These are phyloP conservation scores for Anaspis maculata DNA, from an alignment of 2,888 invertebrate species.

Conservation along the genomic window DNA sequence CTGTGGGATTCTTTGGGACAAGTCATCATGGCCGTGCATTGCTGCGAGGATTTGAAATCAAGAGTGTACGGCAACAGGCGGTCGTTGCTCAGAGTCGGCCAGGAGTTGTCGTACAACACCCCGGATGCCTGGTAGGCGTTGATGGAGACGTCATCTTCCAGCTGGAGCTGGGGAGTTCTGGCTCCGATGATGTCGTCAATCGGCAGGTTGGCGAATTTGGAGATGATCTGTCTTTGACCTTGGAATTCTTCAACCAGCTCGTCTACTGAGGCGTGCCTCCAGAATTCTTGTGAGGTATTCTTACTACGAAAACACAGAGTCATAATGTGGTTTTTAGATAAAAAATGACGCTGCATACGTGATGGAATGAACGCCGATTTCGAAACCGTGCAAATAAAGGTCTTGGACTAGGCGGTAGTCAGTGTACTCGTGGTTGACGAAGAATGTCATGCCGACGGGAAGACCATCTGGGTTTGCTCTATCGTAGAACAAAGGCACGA, in stretches of 20 bases:
- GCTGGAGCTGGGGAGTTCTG: constrained; percentile 51
- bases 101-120: constrained; percentile 54
- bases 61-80: constrained; percentile 63
- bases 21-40: constrained; percentile 45
- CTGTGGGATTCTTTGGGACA: constrained; percentile 52
- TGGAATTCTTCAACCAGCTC: constrained; percentile 34
- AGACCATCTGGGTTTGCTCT: constrained; percentile 58
- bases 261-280: constrained; percentile 27
- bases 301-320: not conserved
- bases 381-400: constrained; percentile 52
- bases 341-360: constrained; percentile 27
- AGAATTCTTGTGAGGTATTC: constrained; percentile 14
- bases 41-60: constrained; percentile 50
- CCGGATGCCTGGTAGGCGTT: constrained; percentile 45
- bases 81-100: constrained; percentile 47
- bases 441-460: constrained; percentile 57
- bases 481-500: constrained; percentile 45
- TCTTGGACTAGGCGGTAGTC: constrained; percentile 48
- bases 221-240: constrained; percentile 32
- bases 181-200: constrained; percentile 29
- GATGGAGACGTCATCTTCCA: constrained; percentile 51
- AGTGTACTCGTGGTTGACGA: constrained; percentile 64
- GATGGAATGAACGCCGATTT: constrained; percentile 64
- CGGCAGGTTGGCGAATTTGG: constrained; percentile 37
- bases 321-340: no score